Base-by-base conservation (phyloP, 2,888 invertebrate genomes). In the Netelia virgata region DNA sequence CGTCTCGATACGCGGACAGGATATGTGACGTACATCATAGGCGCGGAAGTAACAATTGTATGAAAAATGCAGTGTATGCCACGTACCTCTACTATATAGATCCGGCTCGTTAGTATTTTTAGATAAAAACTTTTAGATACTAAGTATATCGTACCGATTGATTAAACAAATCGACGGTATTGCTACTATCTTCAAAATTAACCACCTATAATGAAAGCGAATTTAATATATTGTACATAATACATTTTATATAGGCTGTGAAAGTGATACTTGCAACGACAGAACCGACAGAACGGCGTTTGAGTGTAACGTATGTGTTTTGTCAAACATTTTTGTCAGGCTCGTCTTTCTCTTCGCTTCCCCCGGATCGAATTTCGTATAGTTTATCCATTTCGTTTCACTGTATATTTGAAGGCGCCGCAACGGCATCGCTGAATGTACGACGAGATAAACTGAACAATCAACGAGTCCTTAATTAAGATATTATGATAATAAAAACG, bases 191-290 rank as follows among this genome's bases (percentile, higher is more conserved):
- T 36, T 36, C 36, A 6, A 23, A 43, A 18, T 1, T 11, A 50
- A 43, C 83, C 85, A 83, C 63, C 72, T 75, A 36, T 83, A 55
- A 66, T 63, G 63, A 78, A 59, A 64, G 55, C 69, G 82, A 77
- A 80, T 84, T 77, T 14, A 84, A 66, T 57, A 75, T 82, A 80
- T 85, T 88, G 88, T 88, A 88, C 75, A 88, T 88, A 88, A 74
- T 72, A 82, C 74, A 80, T 83, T 83, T 73, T 73, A 82, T 70
- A 84, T 84, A 88, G 88, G 88, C 88, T 88, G 87, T 88, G 88
- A 87, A 83, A 84, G 72, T 77, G 47, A 76, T 69, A 77, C 61
- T 83, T 75, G 6, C n/a, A n/a, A n/a, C n/a, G n/a, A n/a, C n/a
- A n/a, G n/a, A n/a, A n/a, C n/a, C 61, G 64, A 80, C 77, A 14